Evolutionary conservation across 2,113 vertebrate species (phyloP).

Genomic region (Leptodactylus fuscus): DNA sequence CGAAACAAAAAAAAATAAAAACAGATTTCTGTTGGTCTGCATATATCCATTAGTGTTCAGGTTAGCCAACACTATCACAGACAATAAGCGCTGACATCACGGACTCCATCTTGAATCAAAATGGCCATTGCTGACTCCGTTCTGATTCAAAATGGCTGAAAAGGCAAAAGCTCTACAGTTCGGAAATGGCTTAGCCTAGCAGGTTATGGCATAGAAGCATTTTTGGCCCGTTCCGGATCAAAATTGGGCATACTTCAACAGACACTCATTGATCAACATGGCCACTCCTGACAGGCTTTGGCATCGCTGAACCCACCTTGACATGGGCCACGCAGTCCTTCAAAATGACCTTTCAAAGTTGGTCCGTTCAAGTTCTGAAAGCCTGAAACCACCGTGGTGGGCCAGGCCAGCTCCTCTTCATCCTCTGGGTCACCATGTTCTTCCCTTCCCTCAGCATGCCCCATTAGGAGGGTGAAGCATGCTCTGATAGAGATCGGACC

Average conservation of each 20-base stretch:
- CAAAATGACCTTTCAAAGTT: slow-evolving; percentile 10
- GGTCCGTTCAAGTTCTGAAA: slow-evolving; percentile 22
- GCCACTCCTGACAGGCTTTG: slow-evolving; percentile 39
- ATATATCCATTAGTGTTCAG: slow-evolving; percentile 38
- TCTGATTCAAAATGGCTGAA: slow-evolving; percentile 39
- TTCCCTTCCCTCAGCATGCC: slow-evolving; percentile 25
- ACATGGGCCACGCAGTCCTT: slow-evolving; percentile 24
- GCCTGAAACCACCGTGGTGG: background rate
- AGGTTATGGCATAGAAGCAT: slow-evolving; percentile 52
- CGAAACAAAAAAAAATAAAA: no score
- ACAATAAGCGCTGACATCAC: slow-evolving; percentile 45
- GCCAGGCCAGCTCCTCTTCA: slow-evolving; percentile 1
- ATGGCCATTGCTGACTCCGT: background rate
- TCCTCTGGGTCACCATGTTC: background rate
- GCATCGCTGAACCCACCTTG: slow-evolving; percentile 35
- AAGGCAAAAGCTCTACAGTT: slow-evolving; percentile 43
- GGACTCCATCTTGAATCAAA: slow-evolving; percentile 38
- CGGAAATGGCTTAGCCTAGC: slow-evolving; percentile 26
- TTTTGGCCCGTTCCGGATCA: background rate
- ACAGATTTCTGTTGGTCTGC: background rate
- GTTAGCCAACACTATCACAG: slow-evolving; percentile 33
- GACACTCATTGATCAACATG: slow-evolving; percentile 53
- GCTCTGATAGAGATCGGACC: slow-evolving; percentile 88
- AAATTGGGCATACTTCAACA: slow-evolving; percentile 11
- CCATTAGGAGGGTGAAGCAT: slow-evolving; percentile 54